These are phyloP conservation scores for Calliopum simillimum DNA, from an alignment of 2,888 invertebrate genomes.

Conservation along the genomic window DNA sequence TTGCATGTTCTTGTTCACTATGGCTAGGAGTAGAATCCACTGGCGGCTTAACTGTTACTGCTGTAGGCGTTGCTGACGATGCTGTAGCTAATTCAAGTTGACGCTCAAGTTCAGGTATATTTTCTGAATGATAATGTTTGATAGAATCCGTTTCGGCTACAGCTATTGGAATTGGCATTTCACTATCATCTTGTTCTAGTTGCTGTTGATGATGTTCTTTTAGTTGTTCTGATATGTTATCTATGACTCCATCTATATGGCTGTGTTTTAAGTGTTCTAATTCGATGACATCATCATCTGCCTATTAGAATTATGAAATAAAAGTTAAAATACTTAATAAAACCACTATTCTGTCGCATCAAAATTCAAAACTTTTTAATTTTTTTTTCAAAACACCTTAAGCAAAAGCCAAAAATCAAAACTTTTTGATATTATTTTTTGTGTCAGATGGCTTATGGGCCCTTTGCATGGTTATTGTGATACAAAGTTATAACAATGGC, in stretches of 20 bases:
- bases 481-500: too few relatives aligned
- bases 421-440: too few relatives aligned
- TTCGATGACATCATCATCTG: conserved; percentile 70
- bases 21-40: conserved; percentile 10
- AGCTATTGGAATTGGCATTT: conserved; percentile 41
- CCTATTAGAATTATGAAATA: conserved; percentile 48
- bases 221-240: conserved; percentile 41
- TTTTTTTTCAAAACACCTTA: too few relatives aligned
- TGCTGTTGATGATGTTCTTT: conserved; percentile 44
- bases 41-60: conserved; percentile 48
- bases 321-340: neutral
- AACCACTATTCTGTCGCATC: too few relatives aligned
- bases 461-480: too few relatives aligned
- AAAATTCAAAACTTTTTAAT: too few relatives aligned
- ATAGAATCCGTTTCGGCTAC: conserved; percentile 38
- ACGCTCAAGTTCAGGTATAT: conserved; percentile 60
- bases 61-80: conserved; percentile 51
- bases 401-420: too few relatives aligned
- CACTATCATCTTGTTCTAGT: conserved; percentile 46
- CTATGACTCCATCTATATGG: conserved; percentile 45
- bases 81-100: conserved; percentile 62
- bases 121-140: conserved; percentile 46
- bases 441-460: too few relatives aligned
- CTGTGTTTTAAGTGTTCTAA: conserved; percentile 69
- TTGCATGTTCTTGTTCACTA: conserved; percentile 46